A percentile compares a stretch with the other conserved stretches of the same genome.
Evolutionary conservation across 2,797 vertebrate species (phyloP).

Genomic region (Mormyrus proboscirostris): DNA sequence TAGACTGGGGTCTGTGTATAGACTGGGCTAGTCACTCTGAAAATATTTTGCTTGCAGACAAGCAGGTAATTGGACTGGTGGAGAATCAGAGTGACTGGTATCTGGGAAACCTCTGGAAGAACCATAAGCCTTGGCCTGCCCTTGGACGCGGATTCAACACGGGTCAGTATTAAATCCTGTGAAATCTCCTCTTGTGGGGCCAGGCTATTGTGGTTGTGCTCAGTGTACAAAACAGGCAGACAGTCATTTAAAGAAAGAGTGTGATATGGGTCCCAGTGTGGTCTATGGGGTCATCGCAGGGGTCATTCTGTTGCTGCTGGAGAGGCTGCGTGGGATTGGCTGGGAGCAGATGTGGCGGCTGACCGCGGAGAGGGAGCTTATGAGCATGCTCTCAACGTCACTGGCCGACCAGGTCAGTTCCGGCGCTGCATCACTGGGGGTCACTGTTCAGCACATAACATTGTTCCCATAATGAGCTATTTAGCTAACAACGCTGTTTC

Average conservation of each 20-base stretch:
- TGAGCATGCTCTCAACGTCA: conserved; percentile 86
- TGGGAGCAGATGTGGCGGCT: conserved; percentile 94
- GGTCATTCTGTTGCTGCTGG: conserved; percentile 82
- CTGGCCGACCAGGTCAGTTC: conserved; percentile 84
- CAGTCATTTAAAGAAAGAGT: background rate
- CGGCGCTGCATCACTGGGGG: background rate
- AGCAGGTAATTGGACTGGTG: conserved; percentile 89
- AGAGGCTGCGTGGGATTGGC: conserved; percentile 70
- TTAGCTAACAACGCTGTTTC: background rate
- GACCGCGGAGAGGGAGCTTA: conserved; percentile 79
- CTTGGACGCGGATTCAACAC: conserved; percentile 95
- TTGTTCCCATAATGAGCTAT: background rate
- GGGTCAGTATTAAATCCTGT: conserved; percentile 51
- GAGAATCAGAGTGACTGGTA: conserved; percentile 99
- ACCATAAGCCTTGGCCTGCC: conserved; percentile 91
- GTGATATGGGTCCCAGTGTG: background rate
- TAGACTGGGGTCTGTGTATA: background rate
- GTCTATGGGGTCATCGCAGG: conserved; percentile 54
- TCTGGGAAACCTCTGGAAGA: conserved; percentile 94
- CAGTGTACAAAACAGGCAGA: conserved; percentile 2
- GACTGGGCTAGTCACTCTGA: background rate
- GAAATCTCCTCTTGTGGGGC: background rate
- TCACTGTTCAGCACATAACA: background rate
- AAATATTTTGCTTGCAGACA: conserved; percentile 58
- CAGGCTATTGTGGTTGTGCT: background rate